Evolutionary conservation across 2,888 invertebrate species (phyloP), one percentile per base, ranked within the genome.

Genomic region (Cryptus viduatorius): DNA sequence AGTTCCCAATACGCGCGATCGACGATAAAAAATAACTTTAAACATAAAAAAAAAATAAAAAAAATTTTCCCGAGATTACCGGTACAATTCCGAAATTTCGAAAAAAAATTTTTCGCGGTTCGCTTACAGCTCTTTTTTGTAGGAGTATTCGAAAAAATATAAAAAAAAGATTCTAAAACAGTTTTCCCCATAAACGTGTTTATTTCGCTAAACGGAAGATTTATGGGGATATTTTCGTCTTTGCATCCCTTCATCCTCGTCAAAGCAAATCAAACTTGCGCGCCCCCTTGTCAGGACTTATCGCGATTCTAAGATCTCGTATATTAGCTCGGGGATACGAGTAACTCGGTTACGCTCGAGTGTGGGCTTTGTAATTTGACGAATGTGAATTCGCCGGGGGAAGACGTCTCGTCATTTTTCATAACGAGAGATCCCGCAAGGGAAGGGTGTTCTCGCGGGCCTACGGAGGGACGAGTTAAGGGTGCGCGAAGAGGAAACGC

Each of bases 381-480:
- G 65, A 79, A 81, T 73, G 81, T 71, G 78, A 81, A 81, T 84
- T 78, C 78, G 37, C 64, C 64, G 77, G 16, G 68, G 10, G 37
- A 37, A 75, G 78, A 59, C 72, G 75, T 84, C 59, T 37, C 64
- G 69, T 81, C 81, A 81, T 82, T 84, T 84, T 84, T 84, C 81
- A 81, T 75, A 84, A 81, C 68, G 81, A 81, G 81, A 75, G 31
- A 42, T 24, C 46, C 19, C 46, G 75, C 29, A 7, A 37, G 29
- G 14, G 64, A n/a, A 19, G 56, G 16, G 16, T 65, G 24, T 29
- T 16, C 46, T 19, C 37, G 56, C n/a, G 69, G 53, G 61, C 42
- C 42, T 16, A 37, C 7, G 56, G 48, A 77, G 76, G 16, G 64
- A 61, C 53, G 59, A 29, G 29, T 42, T 68, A 80, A 79, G 73